These are phyloP conservation scores for Neelides folsomi DNA, from an alignment of 2,888 invertebrate species.

Conservation along the genomic window DNA sequence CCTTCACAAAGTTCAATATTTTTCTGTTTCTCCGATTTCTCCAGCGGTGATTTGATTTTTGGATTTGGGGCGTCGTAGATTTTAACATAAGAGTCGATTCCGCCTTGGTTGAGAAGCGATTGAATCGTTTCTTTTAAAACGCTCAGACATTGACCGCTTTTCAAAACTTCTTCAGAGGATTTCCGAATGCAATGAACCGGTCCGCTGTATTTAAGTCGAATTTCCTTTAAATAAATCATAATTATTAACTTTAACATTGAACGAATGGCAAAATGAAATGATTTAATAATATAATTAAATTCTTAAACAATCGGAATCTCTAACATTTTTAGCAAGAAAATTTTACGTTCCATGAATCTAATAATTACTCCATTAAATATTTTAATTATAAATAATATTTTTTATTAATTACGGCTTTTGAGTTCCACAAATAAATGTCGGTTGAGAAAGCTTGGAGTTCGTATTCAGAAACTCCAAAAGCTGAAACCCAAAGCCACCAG, in stretches of 20 bases:
- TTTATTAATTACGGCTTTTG: neutral
- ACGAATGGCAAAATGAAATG: too few species aligned
- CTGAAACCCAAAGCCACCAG: constrained; percentile 24
- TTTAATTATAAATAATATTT: too few species aligned
- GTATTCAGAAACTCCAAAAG: constrained; percentile 6
- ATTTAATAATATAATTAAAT: too few species aligned
- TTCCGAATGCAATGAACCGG: constrained; percentile 13
- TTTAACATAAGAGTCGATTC: constrained; percentile 21
- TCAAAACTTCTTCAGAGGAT: constrained; percentile 12
- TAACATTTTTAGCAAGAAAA: too few species aligned
- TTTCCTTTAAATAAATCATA: constrained; percentile 2
- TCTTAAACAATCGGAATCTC: too few species aligned
- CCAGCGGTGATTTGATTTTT: too few species aligned
- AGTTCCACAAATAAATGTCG: neutral
- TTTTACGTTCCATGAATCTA: too few species aligned
- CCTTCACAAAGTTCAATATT: too few species aligned
- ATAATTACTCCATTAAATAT: too few species aligned
- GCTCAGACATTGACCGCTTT: constrained; percentile 17
- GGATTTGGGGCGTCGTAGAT: constrained; percentile 6
- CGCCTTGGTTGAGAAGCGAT: constrained; percentile 17
- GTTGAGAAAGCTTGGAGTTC: neutral
- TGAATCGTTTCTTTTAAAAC: constrained; percentile 12
- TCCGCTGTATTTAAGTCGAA: constrained; percentile 12
- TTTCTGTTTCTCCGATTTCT: too few species aligned
- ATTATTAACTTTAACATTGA: too few species aligned